Percentiles rank a stretch among this genome's conserved stretches.
phyloP scores from a whole-genome alignment of 1,140 invertebrate genomes.

The Drosophila truncata region DNA sequence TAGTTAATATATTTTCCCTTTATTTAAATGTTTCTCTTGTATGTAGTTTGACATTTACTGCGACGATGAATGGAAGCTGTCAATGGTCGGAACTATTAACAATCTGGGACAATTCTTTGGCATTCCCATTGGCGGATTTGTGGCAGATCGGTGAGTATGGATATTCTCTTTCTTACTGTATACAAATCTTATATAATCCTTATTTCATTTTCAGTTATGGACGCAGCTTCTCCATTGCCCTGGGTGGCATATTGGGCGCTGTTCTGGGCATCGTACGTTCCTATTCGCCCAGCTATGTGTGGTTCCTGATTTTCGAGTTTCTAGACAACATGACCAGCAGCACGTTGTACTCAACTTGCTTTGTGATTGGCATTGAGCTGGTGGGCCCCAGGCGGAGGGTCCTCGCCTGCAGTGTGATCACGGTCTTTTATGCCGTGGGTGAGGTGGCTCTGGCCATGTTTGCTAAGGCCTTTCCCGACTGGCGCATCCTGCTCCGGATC shows the following conservation, averaged over 20 bases:
- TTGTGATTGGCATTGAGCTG: conserved; percentile 90
- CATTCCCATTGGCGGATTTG: conserved; percentile 88
- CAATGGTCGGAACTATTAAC: conserved; percentile 90
- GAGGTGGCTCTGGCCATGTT: conserved; percentile 89
- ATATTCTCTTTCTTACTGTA: not conserved
- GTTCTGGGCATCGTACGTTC: conserved; percentile 88
- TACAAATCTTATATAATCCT: not conserved
- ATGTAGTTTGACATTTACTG: conserved; percentile 81
- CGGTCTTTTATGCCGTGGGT: conserved; percentile 90
- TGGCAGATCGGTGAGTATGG: conserved; percentile 88
- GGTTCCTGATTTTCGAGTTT: conserved; percentile 89
- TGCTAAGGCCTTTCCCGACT: conserved; percentile 90
- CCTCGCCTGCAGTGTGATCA: conserved; percentile 90
- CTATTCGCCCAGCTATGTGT: conserved; percentile 88
- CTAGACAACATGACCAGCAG: conserved; percentile 88
- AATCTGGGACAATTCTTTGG: conserved; percentile 90
- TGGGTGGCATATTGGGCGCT: conserved; percentile 87
- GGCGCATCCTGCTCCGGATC: conserved; percentile 89
- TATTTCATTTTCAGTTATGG: conserved; percentile 86
- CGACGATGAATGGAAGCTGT: conserved; percentile 88
- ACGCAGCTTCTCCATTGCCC: conserved; percentile 87
- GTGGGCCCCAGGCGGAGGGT: conserved; percentile 91
- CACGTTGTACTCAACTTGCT: conserved; percentile 88
- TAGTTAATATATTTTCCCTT: conserved; percentile 10
- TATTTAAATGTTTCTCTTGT: conserved; percentile 67